These are phyloP conservation scores for Philopotamus ludificatus DNA, from an alignment of 1,140 invertebrate species.

Conservation along the genomic window DNA sequence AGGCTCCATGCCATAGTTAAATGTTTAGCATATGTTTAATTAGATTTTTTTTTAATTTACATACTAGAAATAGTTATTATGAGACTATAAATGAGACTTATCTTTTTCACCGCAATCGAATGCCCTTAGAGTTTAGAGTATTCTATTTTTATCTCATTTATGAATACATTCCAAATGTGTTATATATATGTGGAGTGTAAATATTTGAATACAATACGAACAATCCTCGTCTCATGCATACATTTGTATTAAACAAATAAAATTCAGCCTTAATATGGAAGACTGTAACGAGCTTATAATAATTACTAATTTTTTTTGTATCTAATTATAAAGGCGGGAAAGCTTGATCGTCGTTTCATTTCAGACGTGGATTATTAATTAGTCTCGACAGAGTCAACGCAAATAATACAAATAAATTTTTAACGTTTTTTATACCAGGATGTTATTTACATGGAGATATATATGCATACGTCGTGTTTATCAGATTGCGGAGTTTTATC, in stretches of 20 bases:
- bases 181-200: slow-evolving; percentile 3
- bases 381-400: too few species aligned
- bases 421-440: too few species aligned
- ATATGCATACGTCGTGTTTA: too few species aligned
- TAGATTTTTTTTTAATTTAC: slow-evolving; percentile 6
- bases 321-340: not conserved
- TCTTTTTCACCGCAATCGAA: slow-evolving; percentile 10
- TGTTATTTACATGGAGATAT: too few species aligned
- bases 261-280: slow-evolving; percentile 8
- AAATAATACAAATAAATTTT: too few species aligned
- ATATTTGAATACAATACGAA: not conserved
- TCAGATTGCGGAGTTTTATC: too few species aligned
- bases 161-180: slow-evolving; percentile 7
- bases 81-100: slow-evolving; percentile 26
- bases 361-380: too few species aligned
- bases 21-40: not conserved
- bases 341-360: too few species aligned
- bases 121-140: not conserved
- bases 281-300: too few species aligned
- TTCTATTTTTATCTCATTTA: not conserved
- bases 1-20: slow-evolving; percentile 7
- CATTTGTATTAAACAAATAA: slow-evolving; percentile 5
- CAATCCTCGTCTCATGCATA: not conserved
- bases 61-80: not conserved
- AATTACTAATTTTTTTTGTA: too few species aligned